Evolutionary conservation across 92 coral and sea anemone genomes (phyloP).

Genomic region (Siderastrea siderea): DNA sequence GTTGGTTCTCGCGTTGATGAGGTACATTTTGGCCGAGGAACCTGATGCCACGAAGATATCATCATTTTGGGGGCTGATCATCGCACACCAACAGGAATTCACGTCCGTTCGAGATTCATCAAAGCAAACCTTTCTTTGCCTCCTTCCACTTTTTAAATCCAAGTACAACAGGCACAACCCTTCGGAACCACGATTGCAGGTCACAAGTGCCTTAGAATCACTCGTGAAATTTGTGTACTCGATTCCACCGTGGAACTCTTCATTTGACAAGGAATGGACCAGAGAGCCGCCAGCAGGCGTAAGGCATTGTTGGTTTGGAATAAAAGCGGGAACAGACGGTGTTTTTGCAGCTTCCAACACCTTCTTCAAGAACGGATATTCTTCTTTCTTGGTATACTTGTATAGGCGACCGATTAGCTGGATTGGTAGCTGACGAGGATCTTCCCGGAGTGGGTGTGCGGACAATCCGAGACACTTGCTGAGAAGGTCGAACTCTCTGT

Average conservation of each 20-base stretch:
- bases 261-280: slow-evolving; percentile 73
- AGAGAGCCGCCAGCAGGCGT: slow-evolving; percentile 94
- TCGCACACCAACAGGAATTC: slow-evolving; percentile 74
- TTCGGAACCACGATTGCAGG: slow-evolving; percentile 53
- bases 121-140: slow-evolving; percentile 81
- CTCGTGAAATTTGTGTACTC: slow-evolving; percentile 40
- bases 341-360: slow-evolving; percentile 76
- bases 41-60: slow-evolving; percentile 79
- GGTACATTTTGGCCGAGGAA: slow-evolving; percentile 81
- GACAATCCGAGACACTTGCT: slow-evolving; percentile 82
- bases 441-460: slow-evolving; percentile 77
- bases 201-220: slow-evolving; percentile 42
- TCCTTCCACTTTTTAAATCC: slow-evolving; percentile 78
- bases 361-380: slow-evolving; percentile 66
- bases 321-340: slow-evolving; percentile 82
- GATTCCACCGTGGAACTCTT: slow-evolving; percentile 57
- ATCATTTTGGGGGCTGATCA: slow-evolving; percentile 56
- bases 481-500: slow-evolving; percentile 80
- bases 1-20: slow-evolving; percentile 85
- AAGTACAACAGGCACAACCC: slow-evolving; percentile 52
- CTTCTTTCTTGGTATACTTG: slow-evolving; percentile 60
- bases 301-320: slow-evolving; percentile 87
- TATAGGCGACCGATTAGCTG: slow-evolving; percentile 93
- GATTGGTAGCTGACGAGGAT: slow-evolving; percentile 87
- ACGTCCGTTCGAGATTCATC: slow-evolving; percentile 75